Base-by-base conservation (phyloP, 2,888 invertebrate genomes). In the Tetramorium bicarinatum region DNA sequence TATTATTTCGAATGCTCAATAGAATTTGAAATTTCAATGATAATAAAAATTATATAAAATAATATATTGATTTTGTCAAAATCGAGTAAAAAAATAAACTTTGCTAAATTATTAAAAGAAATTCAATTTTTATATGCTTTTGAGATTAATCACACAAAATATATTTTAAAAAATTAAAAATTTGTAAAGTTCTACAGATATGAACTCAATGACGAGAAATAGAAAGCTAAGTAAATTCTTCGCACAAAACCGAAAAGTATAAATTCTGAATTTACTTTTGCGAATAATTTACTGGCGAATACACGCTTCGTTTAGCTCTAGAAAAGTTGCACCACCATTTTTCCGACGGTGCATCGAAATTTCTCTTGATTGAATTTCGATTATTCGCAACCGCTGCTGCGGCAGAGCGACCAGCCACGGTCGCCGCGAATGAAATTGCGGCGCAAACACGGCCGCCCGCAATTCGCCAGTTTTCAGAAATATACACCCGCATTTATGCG, bases 361-460 rank as follows among this genome's bases (percentile, higher is more conserved):
- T 85, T 64, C 69, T 86, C 72, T 82, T 77, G 83, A 89, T 89
- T 84, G 89, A 89, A 87, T 85, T 89, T 89, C 85, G 85, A 89
- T 89, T 87, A 89, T 85, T 81, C 76, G 79, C 47, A 52, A 74
- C 84, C 84, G 61, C 80, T 79, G 61, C 66, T 84, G 75, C 71
- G 87, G 79, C 25, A 9, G 61, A 66, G 25, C n/a, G 56, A 69
- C 21, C 71, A 56, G 79, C 25, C 56, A 34, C 25, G 29, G 44
- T n/a, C 47, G 34, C 76, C 72, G 66, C 34, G 82, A 86, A 84
- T 62, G 79, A 82, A 87, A 87, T 87, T 83, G 82, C 72, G 59
- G 79, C 59, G 69, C 82, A 79, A 89, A 84, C 69, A 59, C 81
- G 41, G 21, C 21, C 38, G 34, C 41, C 61, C 71, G 54, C 75